phyloP scores from a whole-genome alignment of 2,888 invertebrate genomes.

The Papilio demoleus region DNA sequence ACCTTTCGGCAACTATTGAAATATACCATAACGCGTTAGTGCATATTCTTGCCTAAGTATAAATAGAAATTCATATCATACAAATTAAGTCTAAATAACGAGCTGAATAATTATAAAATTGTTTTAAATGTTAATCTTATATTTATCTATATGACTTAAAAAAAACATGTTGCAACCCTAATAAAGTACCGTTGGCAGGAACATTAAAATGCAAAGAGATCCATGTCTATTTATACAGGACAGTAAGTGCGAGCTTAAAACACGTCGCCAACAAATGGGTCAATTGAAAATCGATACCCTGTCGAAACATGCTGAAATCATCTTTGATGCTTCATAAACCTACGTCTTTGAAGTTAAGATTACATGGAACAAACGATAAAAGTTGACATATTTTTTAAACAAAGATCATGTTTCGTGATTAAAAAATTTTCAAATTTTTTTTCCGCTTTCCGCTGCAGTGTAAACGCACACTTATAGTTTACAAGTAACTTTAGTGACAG shows the following conservation, averaged over 20 bases:
- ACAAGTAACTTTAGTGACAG: neutral
- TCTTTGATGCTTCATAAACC: constrained; percentile 16
- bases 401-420: no score
- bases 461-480: neutral
- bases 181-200: constrained; percentile 20
- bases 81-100: no score
- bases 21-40: no score
- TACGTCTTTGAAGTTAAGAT: neutral
- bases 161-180: no score
- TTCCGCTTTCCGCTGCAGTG: neutral
- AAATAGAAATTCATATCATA: no score
- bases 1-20: no score
- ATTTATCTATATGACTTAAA: no score
- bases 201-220: constrained; percentile 35
- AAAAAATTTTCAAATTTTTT: no score
- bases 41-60: no score
- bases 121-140: no score
- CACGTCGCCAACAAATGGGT: constrained; percentile 42
- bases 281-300: constrained; percentile 42
- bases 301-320: constrained; percentile 14
- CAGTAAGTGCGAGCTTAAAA: constrained; percentile 31
- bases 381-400: no score
- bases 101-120: no score
- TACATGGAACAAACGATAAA: neutral
- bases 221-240: constrained; percentile 43